These are phyloP conservation scores for Labrus mixtus DNA, from an alignment of 2,113 vertebrate genomes.

Conservation along the genomic window DNA sequence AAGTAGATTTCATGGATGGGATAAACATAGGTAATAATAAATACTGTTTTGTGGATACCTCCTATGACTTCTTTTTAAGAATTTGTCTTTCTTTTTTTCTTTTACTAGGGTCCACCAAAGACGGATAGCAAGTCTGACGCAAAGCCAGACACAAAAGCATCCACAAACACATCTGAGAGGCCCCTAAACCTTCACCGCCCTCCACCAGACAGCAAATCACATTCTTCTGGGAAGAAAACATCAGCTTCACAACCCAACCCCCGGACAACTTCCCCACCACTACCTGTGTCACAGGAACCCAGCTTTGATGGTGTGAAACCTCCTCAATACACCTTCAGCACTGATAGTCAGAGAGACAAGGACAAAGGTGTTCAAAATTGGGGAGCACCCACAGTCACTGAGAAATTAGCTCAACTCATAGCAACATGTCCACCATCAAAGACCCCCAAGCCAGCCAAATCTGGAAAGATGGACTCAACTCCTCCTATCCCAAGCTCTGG, in stretches of 20 bases:
- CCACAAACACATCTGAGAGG: slow-evolving; percentile 72
- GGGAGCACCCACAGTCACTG: slow-evolving; percentile 90
- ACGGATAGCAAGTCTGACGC: slow-evolving; percentile 81
- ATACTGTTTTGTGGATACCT: not conserved
- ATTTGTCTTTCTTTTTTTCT: slow-evolving; percentile 27
- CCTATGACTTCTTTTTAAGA: slow-evolving; percentile 9
- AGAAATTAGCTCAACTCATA: slow-evolving; percentile 96
- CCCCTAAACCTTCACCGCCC: slow-evolving; percentile 82
- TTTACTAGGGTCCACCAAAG: slow-evolving; percentile 80
- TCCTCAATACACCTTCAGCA: slow-evolving; percentile 76
- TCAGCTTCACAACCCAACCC: slow-evolving; percentile 68
- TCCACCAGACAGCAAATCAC: slow-evolving; percentile 77
- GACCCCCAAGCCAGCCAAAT: slow-evolving; percentile 92
- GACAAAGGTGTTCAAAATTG: slow-evolving; percentile 85
- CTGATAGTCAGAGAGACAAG: slow-evolving; percentile 88
- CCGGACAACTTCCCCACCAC: slow-evolving; percentile 66
- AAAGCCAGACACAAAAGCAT: slow-evolving; percentile 80
- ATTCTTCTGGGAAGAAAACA: slow-evolving; percentile 82
- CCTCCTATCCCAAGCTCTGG: slow-evolving; percentile 76
- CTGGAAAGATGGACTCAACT: slow-evolving; percentile 71
- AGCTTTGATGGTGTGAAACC: slow-evolving; percentile 83
- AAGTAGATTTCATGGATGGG: no score
- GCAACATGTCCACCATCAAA: slow-evolving; percentile 95
- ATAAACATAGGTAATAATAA: slow-evolving; percentile 1
- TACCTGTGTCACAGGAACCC: slow-evolving; percentile 73